Conservation (phyloP, 2,797 vertebrate species). For the Platalea minor region DNA sequence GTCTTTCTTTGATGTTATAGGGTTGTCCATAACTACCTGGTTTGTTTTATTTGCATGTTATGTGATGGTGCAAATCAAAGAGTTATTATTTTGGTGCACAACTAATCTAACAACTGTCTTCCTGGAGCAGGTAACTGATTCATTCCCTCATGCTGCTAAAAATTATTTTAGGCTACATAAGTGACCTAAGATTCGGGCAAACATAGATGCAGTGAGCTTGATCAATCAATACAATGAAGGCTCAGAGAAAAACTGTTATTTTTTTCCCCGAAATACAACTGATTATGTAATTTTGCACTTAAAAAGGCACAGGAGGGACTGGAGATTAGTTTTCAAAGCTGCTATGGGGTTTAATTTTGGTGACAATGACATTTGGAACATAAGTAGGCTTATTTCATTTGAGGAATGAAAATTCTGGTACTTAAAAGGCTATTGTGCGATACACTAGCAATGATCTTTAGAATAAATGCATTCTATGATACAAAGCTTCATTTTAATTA, state of each 20-base stretch:
- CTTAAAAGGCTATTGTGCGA: not conserved
- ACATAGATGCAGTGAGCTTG: not conserved
- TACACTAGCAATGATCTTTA: not conserved
- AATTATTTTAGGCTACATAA: not conserved
- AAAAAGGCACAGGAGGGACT: not conserved
- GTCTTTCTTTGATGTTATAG: not conserved
- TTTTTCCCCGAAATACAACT: not conserved
- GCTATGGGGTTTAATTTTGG: not conserved
- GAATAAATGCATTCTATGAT: not conserved
- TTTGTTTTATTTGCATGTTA: not conserved
- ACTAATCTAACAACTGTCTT: not conserved
- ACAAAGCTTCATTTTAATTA: not conserved
- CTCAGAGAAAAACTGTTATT: not conserved
- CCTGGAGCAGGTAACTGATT: not conserved
- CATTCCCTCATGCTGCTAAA: not conserved
- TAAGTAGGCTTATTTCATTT: not conserved
- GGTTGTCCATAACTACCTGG: not conserved
- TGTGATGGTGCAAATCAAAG: not conserved
- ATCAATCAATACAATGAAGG: not conserved
- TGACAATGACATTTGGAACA: not conserved
- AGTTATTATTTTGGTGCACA: not conserved
- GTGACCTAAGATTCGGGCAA: not conserved
- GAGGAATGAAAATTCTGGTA: conserved; percentile 11
- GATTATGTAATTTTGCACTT: not conserved
- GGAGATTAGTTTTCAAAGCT: not conserved